Percentiles rank a stretch among this genome's conserved stretches.
Evolutionary conservation across 1,140 invertebrate species (phyloP).

Genomic region (Cataglyphis hispanica): DNA sequence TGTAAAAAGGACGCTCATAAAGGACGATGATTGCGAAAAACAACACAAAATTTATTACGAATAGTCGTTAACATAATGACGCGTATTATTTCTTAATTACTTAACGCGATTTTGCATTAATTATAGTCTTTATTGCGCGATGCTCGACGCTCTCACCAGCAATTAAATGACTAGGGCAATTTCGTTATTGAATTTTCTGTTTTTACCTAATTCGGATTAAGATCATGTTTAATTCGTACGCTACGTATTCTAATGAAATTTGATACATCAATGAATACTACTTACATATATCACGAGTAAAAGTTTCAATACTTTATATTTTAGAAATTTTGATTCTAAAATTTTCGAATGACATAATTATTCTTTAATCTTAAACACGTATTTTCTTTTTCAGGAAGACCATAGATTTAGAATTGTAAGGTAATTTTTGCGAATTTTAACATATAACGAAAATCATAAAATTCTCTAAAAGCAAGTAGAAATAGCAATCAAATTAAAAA

Average conservation of each 20-base stretch:
- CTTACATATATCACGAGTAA: background rate
- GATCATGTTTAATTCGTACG: conserved; percentile 8
- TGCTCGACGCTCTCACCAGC: background rate
- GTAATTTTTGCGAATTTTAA: background rate
- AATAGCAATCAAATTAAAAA: background rate
- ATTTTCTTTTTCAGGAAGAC: background rate
- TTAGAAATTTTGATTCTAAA: background rate
- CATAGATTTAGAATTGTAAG: background rate
- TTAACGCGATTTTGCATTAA: conserved; percentile 33
- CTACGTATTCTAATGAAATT: background rate
- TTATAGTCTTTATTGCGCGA: conserved; percentile 40
- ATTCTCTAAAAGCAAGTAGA: background rate
- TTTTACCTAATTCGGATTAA: conserved; percentile 14
- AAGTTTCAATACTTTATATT: background rate
- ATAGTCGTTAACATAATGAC: conserved; percentile 1
- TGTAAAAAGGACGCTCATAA: background rate
- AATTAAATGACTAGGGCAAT: conserved; percentile 30
- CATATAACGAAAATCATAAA: background rate
- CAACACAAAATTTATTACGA: background rate
- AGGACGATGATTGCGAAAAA: background rate
- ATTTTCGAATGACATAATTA: background rate
- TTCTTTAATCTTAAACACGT: background rate
- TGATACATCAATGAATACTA: background rate
- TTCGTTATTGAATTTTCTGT: conserved; percentile 29
- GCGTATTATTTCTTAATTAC: conserved; percentile 28